phyloP scores from a whole-genome alignment of 1,140 invertebrate species.

The Drosophila subpulchrella region DNA sequence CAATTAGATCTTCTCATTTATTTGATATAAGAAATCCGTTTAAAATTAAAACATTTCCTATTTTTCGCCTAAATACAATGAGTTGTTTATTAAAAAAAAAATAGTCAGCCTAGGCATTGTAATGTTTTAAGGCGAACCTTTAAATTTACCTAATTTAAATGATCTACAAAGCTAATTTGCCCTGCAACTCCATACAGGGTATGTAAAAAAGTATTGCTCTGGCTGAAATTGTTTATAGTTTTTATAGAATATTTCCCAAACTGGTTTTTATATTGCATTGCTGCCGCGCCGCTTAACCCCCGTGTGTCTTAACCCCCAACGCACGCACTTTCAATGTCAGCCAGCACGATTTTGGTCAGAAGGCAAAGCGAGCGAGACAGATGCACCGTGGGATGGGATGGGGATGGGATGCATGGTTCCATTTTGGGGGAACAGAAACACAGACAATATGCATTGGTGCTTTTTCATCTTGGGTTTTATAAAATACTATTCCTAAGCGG shows the following conservation, averaged over 20 bases:
- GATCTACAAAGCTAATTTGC: neutral
- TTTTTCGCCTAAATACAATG: neutral
- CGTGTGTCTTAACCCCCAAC: neutral
- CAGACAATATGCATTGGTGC: neutral
- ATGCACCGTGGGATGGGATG: neutral
- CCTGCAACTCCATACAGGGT: conserved; percentile 13
- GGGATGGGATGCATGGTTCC: conserved; percentile 2
- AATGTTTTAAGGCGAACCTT: too few relatives aligned
- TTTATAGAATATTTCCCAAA: conserved; percentile 30
- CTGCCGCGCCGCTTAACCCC: neutral
- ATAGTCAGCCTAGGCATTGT: too few relatives aligned
- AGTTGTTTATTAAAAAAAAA: neutral
- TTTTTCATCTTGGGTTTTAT: neutral
- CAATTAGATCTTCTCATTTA: too few relatives aligned
- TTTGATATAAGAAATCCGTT: too few relatives aligned
- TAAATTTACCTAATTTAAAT: neutral
- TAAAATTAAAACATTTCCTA: too few relatives aligned
- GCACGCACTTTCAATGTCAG: conserved; percentile 40
- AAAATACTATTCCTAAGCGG: conserved; percentile 31
- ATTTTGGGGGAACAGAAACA: neutral
- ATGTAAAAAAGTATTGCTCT: conserved; percentile 27
- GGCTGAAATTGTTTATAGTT: conserved; percentile 27
- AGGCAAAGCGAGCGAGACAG: conserved; percentile 2
- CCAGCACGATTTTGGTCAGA: conserved; percentile 25
- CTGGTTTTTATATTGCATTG: conserved; percentile 54